A percentile compares a stretch with the other conserved stretches of the same genome.
Conservation (phyloP, 2,888 invertebrate species). For the Xestia c-nigrum region DNA sequence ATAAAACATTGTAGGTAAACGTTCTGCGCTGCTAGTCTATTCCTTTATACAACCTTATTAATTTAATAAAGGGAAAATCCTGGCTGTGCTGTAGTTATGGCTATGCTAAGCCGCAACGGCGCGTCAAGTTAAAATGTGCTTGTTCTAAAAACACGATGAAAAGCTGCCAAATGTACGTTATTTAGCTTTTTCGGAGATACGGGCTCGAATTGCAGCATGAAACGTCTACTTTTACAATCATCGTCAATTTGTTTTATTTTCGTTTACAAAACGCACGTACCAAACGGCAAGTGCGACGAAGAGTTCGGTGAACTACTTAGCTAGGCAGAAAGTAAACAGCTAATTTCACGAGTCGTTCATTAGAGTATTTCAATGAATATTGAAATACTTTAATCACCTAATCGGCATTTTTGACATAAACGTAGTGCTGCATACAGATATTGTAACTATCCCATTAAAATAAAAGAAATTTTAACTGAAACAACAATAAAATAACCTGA, state of each 20-base stretch:
- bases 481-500: no score
- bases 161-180: slow-evolving; percentile 81
- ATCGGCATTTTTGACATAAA: no score
- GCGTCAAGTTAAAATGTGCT: slow-evolving; percentile 79
- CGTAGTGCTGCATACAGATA: no score
- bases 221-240: background rate
- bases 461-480: no score
- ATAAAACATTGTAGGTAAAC: slow-evolving; percentile 50
- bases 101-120: slow-evolving; percentile 66
- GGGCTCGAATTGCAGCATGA: background rate
- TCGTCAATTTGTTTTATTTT: background rate
- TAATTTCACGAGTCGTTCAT: no score
- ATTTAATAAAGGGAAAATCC: slow-evolving; percentile 65
- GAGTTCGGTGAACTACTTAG: no score
- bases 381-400: no score
- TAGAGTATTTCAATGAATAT: no score
- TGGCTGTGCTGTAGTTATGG: slow-evolving; percentile 61
- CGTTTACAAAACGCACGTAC: no score
- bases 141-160: slow-evolving; percentile 81
- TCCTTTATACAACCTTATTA: slow-evolving; percentile 50
- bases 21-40: slow-evolving; percentile 37
- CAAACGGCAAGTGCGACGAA: no score
- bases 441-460: no score
- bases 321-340: no score
- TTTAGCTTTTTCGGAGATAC: slow-evolving; percentile 68